Conservation (phyloP, 1,140 invertebrate genomes). For the Coenobita brevimanus region DNA sequence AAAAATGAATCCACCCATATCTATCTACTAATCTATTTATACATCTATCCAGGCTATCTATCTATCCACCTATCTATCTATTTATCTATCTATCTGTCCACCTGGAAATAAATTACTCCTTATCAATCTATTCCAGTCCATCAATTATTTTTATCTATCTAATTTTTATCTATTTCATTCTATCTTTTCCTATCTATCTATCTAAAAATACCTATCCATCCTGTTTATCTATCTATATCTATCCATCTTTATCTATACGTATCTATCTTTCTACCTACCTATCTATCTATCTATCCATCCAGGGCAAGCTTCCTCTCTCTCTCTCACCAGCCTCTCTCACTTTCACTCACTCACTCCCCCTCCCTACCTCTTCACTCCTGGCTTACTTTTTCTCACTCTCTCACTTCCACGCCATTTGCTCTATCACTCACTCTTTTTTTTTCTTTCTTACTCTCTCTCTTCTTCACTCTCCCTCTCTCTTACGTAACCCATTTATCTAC, state of each 20-base stretch:
- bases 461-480: slow-evolving; percentile 29
- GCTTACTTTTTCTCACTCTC: background rate
- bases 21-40: too few relatives aligned
- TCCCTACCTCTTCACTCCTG: background rate
- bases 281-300: background rate
- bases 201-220: too few relatives aligned
- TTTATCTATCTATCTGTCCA: too few relatives aligned
- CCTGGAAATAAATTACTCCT: background rate
- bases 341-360: too few relatives aligned
- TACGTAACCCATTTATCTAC: background rate
- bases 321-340: background rate
- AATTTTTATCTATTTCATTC: background rate
- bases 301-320: background rate
- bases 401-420: background rate
- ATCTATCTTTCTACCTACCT: background rate
- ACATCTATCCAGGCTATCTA: too few relatives aligned
- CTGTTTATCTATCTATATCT: background rate
- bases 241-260: background rate
- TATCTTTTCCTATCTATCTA: background rate
- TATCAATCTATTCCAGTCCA: background rate
- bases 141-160: background rate
- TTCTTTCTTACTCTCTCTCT: slow-evolving; percentile 31
- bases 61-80: too few relatives aligned
- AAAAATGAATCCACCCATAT: too few relatives aligned
- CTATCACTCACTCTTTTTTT: background rate